A percentile compares a stretch with the other conserved stretches of the same genome.
Conservation (phyloP, 2,113 vertebrate genomes). For the Alexandromys fortis region DNA sequence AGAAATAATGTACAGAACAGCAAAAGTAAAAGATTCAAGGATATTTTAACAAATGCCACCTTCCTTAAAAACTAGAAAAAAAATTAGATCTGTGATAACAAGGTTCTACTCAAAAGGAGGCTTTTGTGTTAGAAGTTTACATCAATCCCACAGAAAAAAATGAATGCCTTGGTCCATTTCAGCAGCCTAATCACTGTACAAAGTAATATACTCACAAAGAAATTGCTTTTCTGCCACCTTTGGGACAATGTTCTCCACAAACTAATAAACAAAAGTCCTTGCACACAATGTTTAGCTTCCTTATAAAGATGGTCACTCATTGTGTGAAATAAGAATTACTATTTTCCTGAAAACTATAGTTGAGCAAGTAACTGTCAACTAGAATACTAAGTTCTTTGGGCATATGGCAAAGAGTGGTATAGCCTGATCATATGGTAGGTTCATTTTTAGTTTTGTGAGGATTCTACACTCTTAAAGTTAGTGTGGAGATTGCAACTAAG, state of each 20-base stretch:
- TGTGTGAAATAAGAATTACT: constrained; percentile 46
- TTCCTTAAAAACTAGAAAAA: constrained; percentile 53
- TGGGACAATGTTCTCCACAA: constrained; percentile 38
- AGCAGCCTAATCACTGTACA: constrained; percentile 53
- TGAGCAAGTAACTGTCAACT: background rate
- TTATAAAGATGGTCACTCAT: constrained; percentile 21
- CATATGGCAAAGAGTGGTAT: background rate
- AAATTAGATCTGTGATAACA: constrained; percentile 39
- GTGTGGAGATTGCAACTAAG: background rate
- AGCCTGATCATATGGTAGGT: background rate
- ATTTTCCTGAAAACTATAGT: constrained; percentile 40
- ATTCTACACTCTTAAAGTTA: background rate
- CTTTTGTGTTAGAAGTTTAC: constrained; percentile 49
- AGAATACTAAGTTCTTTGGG: background rate
- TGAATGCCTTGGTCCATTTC: constrained; percentile 2
- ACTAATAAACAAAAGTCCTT: constrained; percentile 20
- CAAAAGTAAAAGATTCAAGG: constrained; percentile 50
- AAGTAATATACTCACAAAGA: constrained; percentile 52
- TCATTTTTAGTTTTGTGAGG: background rate
- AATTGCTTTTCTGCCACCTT: constrained; percentile 67
- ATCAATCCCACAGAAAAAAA: constrained; percentile 61
- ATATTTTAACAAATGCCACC: constrained; percentile 34
- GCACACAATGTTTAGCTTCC: background rate
- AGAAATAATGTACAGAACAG: constrained; percentile 49
- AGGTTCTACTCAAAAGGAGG: constrained; percentile 34